phyloP scores from a whole-genome alignment of 1,140 invertebrate species.

The Drosophila watanabei region DNA sequence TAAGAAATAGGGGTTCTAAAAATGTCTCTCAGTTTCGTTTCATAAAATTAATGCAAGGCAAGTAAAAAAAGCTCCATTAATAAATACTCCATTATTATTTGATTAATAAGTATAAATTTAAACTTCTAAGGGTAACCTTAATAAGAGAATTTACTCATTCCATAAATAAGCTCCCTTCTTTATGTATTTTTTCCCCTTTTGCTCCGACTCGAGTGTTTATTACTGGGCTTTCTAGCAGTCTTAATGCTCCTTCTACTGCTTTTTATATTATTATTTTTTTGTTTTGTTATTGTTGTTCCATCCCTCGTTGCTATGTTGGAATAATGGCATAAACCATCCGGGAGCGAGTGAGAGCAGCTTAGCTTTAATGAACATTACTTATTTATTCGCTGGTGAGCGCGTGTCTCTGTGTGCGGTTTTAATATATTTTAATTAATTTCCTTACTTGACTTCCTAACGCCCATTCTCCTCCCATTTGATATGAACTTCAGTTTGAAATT shows the following conservation, averaged over 20 bases:
- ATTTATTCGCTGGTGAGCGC: slow-evolving; percentile 8
- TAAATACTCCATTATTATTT: background rate
- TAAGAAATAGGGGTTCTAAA: background rate
- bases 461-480: slow-evolving; percentile 5
- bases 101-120: background rate
- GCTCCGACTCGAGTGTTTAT: slow-evolving; percentile 47
- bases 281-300: slow-evolving; percentile 41
- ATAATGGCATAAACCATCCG: background rate
- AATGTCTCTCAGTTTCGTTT: too few relatives aligned
- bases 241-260: slow-evolving; percentile 15
- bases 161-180: background rate
- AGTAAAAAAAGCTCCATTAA: background rate
- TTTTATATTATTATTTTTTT: slow-evolving; percentile 14
- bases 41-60: background rate
- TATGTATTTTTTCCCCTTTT: slow-evolving; percentile 9
- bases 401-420: slow-evolving; percentile 37
- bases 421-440: slow-evolving; percentile 58
- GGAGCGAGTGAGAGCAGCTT: slow-evolving; percentile 26
- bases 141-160: slow-evolving; percentile 1
- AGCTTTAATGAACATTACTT: slow-evolving; percentile 62
- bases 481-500: background rate
- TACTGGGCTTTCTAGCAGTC: slow-evolving; percentile 34
- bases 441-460: slow-evolving; percentile 11
- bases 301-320: slow-evolving; percentile 59
- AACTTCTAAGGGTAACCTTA: background rate